Evolutionary conservation across 1,140 invertebrate genomes (phyloP), one percentile per base, ranked within the genome.

Genomic region (Myzus persicae): DNA sequence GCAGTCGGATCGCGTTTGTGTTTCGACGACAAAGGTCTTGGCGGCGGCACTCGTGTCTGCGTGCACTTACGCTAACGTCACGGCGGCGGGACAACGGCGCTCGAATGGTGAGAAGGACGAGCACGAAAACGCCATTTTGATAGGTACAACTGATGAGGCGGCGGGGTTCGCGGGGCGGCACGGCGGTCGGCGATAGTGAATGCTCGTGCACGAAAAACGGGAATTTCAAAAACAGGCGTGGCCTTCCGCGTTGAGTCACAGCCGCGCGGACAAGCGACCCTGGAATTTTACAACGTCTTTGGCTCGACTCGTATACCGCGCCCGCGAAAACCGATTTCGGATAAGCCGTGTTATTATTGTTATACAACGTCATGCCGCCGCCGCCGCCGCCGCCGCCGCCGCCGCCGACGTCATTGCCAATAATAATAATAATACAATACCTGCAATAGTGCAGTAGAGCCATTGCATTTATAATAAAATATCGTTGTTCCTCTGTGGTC

Each of bases 171-270:
- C 87, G 87, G 24, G 44, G 44, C 1, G 87, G 38, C 24, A 26
- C 81, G 42, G 42, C 84, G 22, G 40, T 20, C 46, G 44, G 44
- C 44, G 44, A 88, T 88, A 88, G 87, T 88, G 85, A 88, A 88
- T 51, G 87, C 31, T 36, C 6, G n/a, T 24, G 87, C n/a, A 51
- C 44, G 18, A 36, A 48, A 88, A 88, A 88, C 87, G 87, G 87
- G 87, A 88, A 88, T 88, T 88, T 88, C 44, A 88, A 88, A 82
- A 88, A 88, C 46, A 88, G 87, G 87, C 87, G 87, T 88, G 87
- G 87, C 87, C 87, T 88, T 51, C 46, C 44, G 44, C 44, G 46
- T 88, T 46, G 31, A 22, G 46, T 88, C 38, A 87, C 40, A 42
- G 31, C 85, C 31, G 31, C 42, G 44, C 85, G 42, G 24, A 20